Conservation (phyloP, 2,888 invertebrate species). For the Thysanoteuthis rhombus region DNA sequence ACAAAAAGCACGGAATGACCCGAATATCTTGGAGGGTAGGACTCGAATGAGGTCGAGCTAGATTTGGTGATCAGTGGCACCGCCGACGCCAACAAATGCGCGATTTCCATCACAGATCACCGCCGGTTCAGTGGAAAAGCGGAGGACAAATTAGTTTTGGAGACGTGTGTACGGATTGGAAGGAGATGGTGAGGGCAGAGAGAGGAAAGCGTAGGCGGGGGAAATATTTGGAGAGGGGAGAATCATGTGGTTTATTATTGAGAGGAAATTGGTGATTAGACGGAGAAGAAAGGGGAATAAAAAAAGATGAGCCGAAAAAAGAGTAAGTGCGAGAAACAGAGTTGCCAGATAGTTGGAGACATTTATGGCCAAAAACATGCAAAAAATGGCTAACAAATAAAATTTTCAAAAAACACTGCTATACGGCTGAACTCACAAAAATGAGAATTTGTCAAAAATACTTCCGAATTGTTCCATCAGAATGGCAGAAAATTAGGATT, state of each 20-base stretch:
- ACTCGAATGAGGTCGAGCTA: not conserved
- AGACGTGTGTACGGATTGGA: not conserved
- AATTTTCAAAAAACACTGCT: not conserved
- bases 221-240: not conserved
- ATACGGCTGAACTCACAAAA: not conserved
- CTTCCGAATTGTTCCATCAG: no score
- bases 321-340: no score
- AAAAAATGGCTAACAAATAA: no score
- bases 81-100: not conserved
- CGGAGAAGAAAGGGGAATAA: not conserved
- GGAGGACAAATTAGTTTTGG: not conserved
- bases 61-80: not conserved
- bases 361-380: no score
- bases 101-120: not conserved
- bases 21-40: constrained; percentile 12
- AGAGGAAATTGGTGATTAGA: not conserved
- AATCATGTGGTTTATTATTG: not conserved
- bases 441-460: no score
- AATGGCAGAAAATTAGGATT: no score
- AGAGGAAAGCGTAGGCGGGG: not conserved
- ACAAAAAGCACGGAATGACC: not conserved
- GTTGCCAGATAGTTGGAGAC: no score
- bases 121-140: not conserved
- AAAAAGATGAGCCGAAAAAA: not conserved
- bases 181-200: no score